Evolutionary conservation across 2,113 vertebrate species (phyloP).

Genomic region (Thalassoma bifasciatum): DNA sequence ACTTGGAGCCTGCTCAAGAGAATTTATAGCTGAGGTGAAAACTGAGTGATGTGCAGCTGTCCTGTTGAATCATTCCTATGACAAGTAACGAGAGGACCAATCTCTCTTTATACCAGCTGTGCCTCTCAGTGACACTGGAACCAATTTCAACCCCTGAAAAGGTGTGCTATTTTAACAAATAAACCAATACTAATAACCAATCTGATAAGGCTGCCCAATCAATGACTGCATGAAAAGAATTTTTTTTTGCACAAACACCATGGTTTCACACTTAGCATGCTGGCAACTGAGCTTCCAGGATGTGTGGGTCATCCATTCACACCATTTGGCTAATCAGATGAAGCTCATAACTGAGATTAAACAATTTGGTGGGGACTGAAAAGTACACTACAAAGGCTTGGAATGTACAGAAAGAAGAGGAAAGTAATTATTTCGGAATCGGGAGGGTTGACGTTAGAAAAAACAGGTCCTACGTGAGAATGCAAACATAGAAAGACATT

Average conservation of each 20-base stretch:
- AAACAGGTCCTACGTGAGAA: background rate
- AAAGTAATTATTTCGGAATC: background rate
- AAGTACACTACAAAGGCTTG: background rate
- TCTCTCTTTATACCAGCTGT: background rate
- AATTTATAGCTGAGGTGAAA: conserved; percentile 5
- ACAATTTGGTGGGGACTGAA: background rate
- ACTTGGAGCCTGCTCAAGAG: background rate
- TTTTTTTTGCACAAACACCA: too few relatives aligned
- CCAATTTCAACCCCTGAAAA: background rate
- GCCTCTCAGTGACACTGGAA: background rate
- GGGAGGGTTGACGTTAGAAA: background rate
- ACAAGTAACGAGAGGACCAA: background rate
- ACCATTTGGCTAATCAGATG: background rate
- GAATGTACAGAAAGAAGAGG: too few relatives aligned
- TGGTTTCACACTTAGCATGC: background rate
- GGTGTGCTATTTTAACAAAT: background rate
- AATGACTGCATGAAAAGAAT: background rate
- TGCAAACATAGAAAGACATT: background rate
- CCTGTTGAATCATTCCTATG: background rate
- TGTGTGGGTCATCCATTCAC: background rate
- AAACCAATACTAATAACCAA: background rate
- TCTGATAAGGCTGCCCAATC: background rate
- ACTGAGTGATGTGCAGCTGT: background rate
- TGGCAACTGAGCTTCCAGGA: background rate
- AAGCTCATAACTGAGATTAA: background rate